Conservation (phyloP, 2,113 vertebrate species). For the Rhea pennata region DNA sequence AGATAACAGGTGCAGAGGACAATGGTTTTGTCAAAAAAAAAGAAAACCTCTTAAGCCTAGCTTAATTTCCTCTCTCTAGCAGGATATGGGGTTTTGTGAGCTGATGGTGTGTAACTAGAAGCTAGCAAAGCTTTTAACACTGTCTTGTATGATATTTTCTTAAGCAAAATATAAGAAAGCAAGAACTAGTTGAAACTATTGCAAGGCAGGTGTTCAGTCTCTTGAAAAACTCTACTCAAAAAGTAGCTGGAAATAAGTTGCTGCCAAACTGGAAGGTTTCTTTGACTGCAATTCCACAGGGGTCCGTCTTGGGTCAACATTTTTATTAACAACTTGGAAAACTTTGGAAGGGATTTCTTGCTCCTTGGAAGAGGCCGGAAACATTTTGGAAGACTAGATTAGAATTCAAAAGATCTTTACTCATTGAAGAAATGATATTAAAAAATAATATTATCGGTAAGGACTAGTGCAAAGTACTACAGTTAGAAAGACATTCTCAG, state of each 20-base stretch:
- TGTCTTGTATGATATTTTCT: not conserved
- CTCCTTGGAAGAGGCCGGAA: not conserved
- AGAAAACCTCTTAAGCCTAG: not conserved
- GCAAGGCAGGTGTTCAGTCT: not conserved
- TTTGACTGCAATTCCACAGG: not conserved
- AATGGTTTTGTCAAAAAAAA: not conserved
- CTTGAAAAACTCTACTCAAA: not conserved
- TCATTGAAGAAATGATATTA: not conserved
- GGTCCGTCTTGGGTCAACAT: not conserved
- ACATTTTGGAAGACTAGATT: not conserved
- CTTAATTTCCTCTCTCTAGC: not conserved
- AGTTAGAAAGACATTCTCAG: not conserved
- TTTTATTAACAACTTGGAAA: constrained; percentile 25
- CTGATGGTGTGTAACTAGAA: not conserved
- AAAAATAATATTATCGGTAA: not conserved
- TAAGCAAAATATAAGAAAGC: not conserved
- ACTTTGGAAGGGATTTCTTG: constrained; percentile 8
- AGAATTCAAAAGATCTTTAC: not conserved
- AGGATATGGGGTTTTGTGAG: not conserved
- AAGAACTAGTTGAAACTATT: not conserved
- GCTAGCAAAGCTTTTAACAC: not conserved
- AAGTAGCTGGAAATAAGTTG: not conserved
- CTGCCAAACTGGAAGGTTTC: not conserved
- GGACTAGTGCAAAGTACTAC: not conserved
- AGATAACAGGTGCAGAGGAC: not conserved